Evolutionary conservation across 2,888 invertebrate species (phyloP), one percentile per base, ranked within the genome.

Genomic region (Cheilosia vernalis): DNA sequence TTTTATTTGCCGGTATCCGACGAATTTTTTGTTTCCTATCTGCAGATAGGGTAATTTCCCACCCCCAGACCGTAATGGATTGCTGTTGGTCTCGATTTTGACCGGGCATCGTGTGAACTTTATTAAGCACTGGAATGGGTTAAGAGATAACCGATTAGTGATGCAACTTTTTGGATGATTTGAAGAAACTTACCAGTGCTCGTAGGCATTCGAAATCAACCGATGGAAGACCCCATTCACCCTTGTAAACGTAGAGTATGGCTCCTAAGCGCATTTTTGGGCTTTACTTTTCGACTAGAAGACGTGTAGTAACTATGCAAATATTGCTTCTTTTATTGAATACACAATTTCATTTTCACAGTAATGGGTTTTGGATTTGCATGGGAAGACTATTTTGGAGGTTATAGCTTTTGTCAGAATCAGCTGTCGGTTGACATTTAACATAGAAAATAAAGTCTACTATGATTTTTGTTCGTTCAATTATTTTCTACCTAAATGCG

Each of bases 181-280:
- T 30, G 9, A 24, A 87, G 70, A 55, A 17, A 61, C 30, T 94
- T 91, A 97, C 96, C 94, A 98, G 93, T 89, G 96, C 94, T 92
- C 97, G 95, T 56, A 97, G 93, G 90, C 97, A 97, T 90, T 96
- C 95, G 81, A 95, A 93, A 93, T 98, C 97, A 79, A 98, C 94
- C 0, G 97, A 97, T 0, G 97, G 96, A 66, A 98, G 93, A 24
- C 97, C 97, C 95, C 96, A 98, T 91, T 97, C 97, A 21, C 97
- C 96, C 90, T 95, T 95, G 95, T 97, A 97, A 87, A 97, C 95
- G 91, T 96, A 94, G 88, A 97, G 92, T 91, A 94, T 89, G 7
- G 90, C 89, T 47, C 90, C 91, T 58, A 91, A 84, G 86, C 89
- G 89, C 91, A 92, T 92, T 82, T 87, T 66, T 56, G 61, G 21